Percentiles rank a stretch among this genome's conserved stretches.
These are phyloP conservation scores for Centropyge bicolor DNA, from an alignment of 2,797 vertebrate genomes.

Conservation along the genomic window DNA sequence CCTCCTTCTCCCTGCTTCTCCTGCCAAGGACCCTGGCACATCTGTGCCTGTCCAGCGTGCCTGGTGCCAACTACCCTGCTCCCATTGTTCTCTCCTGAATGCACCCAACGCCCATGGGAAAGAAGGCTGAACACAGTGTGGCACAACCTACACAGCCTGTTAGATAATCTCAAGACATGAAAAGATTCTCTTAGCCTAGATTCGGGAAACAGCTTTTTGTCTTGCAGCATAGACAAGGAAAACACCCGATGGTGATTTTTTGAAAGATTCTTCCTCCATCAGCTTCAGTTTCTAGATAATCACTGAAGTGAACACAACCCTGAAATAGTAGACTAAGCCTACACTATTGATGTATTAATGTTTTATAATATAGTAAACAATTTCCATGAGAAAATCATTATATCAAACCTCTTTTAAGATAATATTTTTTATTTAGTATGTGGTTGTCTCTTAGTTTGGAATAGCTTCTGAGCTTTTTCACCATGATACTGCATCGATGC, in stretches of 20 bases:
- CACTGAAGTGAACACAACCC: not conserved
- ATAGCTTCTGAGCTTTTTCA: not conserved
- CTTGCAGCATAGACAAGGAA: conserved; percentile 33
- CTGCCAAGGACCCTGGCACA: conserved; percentile 77
- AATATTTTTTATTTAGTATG: not conserved
- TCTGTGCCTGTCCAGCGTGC: conserved; percentile 70
- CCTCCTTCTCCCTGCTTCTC: conserved; percentile 47
- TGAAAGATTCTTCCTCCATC: conserved; percentile 15
- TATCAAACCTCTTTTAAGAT: not conserved
- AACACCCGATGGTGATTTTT: conserved; percentile 57
- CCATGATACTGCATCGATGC: not conserved
- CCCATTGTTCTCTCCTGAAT: conserved; percentile 77
- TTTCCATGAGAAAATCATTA: not conserved
- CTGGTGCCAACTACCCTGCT: conserved; percentile 65
- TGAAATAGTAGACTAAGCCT: conserved; percentile 6
- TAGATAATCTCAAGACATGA: conserved; percentile 77
- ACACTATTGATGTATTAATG: not conserved
- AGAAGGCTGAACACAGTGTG: conserved; percentile 59
- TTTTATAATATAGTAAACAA: not conserved
- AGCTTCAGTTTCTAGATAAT: conserved; percentile 30
- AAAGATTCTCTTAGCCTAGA: conserved; percentile 74
- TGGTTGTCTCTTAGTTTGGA: not conserved
- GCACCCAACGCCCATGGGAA: conserved; percentile 71
- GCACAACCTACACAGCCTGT: conserved; percentile 69
- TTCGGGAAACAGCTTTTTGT: conserved; percentile 67